Evolutionary conservation across 2,888 invertebrate genomes (phyloP).

Genomic region (Fragum whitleyi): DNA sequence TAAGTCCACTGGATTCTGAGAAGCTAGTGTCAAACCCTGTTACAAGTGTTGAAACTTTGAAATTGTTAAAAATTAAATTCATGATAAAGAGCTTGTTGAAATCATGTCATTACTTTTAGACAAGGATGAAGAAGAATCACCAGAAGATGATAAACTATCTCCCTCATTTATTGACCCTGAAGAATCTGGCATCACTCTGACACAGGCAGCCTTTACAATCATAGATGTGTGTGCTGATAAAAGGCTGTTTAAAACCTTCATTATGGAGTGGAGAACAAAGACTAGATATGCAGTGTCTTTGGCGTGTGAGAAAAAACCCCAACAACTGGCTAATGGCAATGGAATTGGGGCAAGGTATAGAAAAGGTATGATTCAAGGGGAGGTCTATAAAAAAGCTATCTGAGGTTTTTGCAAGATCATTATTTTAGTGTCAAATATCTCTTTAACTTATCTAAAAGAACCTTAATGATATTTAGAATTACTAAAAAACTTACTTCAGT

Average conservation of each 20-base stretch:
- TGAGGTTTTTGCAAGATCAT: neutral
- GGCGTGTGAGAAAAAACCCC: conserved; percentile 82
- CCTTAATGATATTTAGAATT: too few relatives aligned
- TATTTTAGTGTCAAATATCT: too few relatives aligned
- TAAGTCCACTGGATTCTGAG: too few relatives aligned
- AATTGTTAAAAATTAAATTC: too few relatives aligned
- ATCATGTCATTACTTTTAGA: neutral
- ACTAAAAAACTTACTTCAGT: too few relatives aligned
- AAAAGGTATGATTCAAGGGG: too few relatives aligned
- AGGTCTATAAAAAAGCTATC: too few relatives aligned
- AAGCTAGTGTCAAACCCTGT: too few relatives aligned
- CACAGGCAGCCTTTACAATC: conserved; percentile 80
- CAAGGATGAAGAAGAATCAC: conserved; percentile 29
- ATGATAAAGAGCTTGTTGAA: conserved; percentile 1
- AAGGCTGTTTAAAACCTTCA: conserved; percentile 81
- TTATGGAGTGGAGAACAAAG: conserved; percentile 82
- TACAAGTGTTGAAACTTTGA: too few relatives aligned
- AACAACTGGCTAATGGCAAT: conserved; percentile 46
- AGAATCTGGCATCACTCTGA: conserved; percentile 59
- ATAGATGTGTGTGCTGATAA: conserved; percentile 83
- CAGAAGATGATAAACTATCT: conserved; percentile 47
- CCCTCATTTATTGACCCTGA: conserved; percentile 65
- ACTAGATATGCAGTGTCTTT: conserved; percentile 81
- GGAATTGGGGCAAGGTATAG: conserved; percentile 81
- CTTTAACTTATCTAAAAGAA: too few relatives aligned